Evolutionary conservation across 1,140 invertebrate genomes (phyloP), one percentile per base, ranked within the genome.

Genomic region (Eueides isabella): DNA sequence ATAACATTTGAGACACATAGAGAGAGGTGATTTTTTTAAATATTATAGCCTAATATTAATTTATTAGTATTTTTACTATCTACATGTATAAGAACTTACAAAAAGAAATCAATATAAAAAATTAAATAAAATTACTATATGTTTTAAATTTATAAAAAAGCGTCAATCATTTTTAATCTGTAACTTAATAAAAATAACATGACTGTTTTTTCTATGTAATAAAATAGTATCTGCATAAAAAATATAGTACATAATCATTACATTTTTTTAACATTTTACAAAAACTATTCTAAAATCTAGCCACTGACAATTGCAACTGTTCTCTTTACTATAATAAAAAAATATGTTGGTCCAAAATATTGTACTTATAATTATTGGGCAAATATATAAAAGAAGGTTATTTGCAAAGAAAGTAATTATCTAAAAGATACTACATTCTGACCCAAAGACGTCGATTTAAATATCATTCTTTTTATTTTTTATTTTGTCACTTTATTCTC

Each of bases 361-460:
- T 55, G 48, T 55, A 55, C 48, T 55, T 55, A 55, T 55, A 55
- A 55, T 55, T 55, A 55, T 12, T 55, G 12, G 23, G 26, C n/a
- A 55, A 26, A 26, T 5, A 55, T 55, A 55, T 7, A 26, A 55
- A 55, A 55, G 48, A 26, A 23, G 48, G 19, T 55, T 23, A 19
- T 23, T 55, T 55, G 48, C 19, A 55, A 26, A n/a, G n/a, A 12
- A 55, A 55, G 48, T 23, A 55, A 55, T 26, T 55, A 38, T 38
- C 14, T 38, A 38, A 38, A 11, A 38, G 35, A 16, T 55, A 16
- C 44, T 19, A 48, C 9, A 2, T 11, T 55, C 7, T 3, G 48
- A 55, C 23, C 1, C 48, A 55, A 26, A 26, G 19, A 55, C 23
- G 26, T 55, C 48, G 26, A 23, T 55, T 55, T 55, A 55, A 55